Percentiles rank a stretch among this genome's conserved stretches.
phyloP scores from a whole-genome alignment of 2,113 vertebrate genomes.

The Stomatorhinus ivindoensis region DNA sequence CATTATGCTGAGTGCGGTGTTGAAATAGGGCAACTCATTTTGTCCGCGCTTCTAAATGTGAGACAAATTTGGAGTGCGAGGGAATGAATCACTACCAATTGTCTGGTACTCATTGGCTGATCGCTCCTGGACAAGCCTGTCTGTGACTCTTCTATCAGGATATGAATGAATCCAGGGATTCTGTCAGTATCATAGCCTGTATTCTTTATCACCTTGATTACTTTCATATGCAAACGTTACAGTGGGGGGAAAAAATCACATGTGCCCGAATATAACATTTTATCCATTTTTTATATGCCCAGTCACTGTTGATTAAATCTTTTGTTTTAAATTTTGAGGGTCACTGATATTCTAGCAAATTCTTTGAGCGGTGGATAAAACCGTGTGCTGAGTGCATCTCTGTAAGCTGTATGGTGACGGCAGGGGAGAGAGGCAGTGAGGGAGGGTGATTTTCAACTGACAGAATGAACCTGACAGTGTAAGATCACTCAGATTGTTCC shows the following conservation, averaged over 20 bases:
- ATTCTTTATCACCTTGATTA: not conserved
- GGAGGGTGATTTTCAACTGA: not conserved
- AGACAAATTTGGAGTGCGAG: not conserved
- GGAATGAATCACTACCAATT: not conserved
- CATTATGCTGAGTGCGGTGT: constrained; percentile 22
- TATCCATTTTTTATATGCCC: not conserved
- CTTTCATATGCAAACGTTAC: not conserved
- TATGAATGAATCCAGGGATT: not conserved
- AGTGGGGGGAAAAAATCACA: not conserved
- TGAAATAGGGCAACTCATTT: not conserved
- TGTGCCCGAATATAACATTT: not conserved
- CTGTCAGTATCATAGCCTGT: not conserved
- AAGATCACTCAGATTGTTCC: not conserved
- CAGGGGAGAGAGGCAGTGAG: not conserved
- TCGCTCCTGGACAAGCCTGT: not conserved
- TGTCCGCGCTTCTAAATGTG: not conserved
- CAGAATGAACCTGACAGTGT: constrained; percentile 1
- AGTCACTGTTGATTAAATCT: not conserved
- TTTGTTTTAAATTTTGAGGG: not conserved
- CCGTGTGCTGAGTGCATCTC: not conserved
- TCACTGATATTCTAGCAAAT: not conserved
- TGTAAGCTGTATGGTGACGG: not conserved
- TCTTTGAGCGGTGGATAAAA: not conserved
- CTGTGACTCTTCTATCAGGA: not conserved
- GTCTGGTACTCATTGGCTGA: not conserved